Conservation (phyloP, 2,797 vertebrate genomes). For the Hozukius guyotensis region DNA sequence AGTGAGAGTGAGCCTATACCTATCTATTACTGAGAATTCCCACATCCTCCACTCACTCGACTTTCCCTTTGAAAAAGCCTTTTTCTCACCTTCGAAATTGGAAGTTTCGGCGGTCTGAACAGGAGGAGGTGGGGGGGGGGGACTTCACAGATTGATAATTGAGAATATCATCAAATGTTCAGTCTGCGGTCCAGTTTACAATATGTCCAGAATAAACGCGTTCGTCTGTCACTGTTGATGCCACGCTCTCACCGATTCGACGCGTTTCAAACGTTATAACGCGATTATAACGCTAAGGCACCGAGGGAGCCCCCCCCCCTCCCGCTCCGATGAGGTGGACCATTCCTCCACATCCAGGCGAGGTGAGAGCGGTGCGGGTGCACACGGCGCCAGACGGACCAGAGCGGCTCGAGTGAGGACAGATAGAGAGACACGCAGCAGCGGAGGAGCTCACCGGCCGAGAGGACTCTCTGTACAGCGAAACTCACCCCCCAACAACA, state of each 20-base stretch:
- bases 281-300: accelerated
- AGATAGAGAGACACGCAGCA: too few species aligned
- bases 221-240: accelerated
- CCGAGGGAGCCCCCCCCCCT: conserved; percentile 43
- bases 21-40: conserved; percentile 24
- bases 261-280: not conserved
- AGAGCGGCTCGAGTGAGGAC: conserved; percentile 34
- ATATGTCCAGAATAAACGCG: not conserved
- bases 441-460: too few species aligned
- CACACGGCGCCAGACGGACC: conserved; percentile 62
- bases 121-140: conserved; percentile 45
- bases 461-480: conserved; percentile 38
- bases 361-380: conserved; percentile 51
- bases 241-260: accelerated
- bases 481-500: conserved; percentile 28
- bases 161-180: not conserved
- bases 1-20: not conserved
- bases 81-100: conserved; percentile 60
- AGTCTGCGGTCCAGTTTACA: accelerated
- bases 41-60: conserved; percentile 4
- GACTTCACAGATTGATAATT: not conserved
- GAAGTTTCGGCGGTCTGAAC: conserved; percentile 45
- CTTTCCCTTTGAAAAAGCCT: conserved; percentile 37
- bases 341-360: conserved; percentile 66
- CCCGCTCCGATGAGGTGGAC: conserved; percentile 64